phyloP scores from a whole-genome alignment of 2,888 invertebrate genomes.

The Chaetogeoica ovagalla region DNA sequence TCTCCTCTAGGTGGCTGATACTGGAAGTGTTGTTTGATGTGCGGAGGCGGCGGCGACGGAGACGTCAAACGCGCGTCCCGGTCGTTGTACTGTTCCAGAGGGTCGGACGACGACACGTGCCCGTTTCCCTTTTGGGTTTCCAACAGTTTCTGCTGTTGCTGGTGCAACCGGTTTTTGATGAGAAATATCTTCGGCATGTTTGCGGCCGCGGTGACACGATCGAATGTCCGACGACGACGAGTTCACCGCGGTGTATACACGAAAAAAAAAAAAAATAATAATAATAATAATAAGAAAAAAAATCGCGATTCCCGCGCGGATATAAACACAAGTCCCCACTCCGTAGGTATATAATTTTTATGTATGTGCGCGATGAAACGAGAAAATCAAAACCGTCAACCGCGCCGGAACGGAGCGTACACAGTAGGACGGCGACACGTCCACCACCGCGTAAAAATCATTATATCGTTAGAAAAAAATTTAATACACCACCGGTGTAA shows the following conservation, averaged over 20 bases:
- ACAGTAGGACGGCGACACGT: conserved; percentile 23
- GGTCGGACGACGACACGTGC: conserved; percentile 28
- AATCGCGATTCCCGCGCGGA: too few species aligned
- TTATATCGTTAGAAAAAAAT: too few species aligned
- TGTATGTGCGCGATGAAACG: too few species aligned
- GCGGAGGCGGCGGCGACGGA: not conserved
- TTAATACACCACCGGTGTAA: too few species aligned
- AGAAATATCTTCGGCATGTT: conserved; percentile 90
- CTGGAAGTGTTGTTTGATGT: not conserved
- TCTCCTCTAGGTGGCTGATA: not conserved
- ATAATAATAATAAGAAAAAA: too few species aligned
- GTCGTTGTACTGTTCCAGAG: not conserved
- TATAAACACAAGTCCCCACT: too few species aligned
- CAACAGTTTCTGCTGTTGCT: conserved; percentile 83
- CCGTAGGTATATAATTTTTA: too few species aligned
- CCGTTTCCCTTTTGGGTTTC: conserved; percentile 69
- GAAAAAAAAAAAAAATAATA: too few species aligned
- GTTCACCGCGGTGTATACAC: not conserved
- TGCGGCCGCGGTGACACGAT: conserved; percentile 49
- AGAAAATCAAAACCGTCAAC: conserved; percentile 27
- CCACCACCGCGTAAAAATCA: not conserved
- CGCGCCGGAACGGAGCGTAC: conserved; percentile 26
- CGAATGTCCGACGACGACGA: not conserved
- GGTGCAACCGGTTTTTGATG: conserved; percentile 86
- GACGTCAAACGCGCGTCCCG: not conserved